Evolutionary conservation across 2,888 invertebrate species (phyloP).

Genomic region (Sesia apiformis): DNA sequence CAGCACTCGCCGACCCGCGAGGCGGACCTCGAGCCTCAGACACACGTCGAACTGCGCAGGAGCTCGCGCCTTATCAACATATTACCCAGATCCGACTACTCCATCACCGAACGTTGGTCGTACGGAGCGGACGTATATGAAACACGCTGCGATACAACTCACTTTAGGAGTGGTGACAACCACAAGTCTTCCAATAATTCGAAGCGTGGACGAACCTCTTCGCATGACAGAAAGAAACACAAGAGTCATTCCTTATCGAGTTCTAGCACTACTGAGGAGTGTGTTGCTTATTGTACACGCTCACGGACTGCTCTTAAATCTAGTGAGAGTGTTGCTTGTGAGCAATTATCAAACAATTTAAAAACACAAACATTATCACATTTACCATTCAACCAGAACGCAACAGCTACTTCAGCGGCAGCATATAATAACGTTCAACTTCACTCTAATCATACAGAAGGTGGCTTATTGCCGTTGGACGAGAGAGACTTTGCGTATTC

Average conservation of each 20-base stretch:
- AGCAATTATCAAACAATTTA: slow-evolving; percentile 25
- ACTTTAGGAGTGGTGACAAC: slow-evolving; percentile 46
- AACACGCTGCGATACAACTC: slow-evolving; percentile 55
- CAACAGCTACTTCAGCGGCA: slow-evolving; percentile 30
- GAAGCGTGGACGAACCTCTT: slow-evolving; percentile 52
- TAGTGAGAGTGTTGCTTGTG: slow-evolving; percentile 38
- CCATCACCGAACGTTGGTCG: slow-evolving; percentile 74
- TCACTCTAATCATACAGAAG: slow-evolving; percentile 40
- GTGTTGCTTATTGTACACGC: slow-evolving; percentile 64
- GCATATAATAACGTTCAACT: slow-evolving; percentile 5
- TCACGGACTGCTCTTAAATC: slow-evolving; percentile 65
- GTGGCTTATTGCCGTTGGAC: slow-evolving; percentile 63
- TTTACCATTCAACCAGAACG: slow-evolving; percentile 26
- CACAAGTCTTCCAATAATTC: slow-evolving; percentile 33
- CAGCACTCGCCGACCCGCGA: slow-evolving; percentile 39
- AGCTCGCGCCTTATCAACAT: slow-evolving; percentile 69
- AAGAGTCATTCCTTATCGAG: slow-evolving; percentile 36
- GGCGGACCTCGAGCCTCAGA: slow-evolving; percentile 53
- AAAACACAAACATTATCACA: slow-evolving; percentile 32
- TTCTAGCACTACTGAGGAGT: slow-evolving; percentile 43
- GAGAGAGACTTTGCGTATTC: slow-evolving; percentile 69
- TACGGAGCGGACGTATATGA: slow-evolving; percentile 72
- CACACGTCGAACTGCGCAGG: slow-evolving; percentile 49
- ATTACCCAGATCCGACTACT: slow-evolving; percentile 66
- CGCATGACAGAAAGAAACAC: slow-evolving; percentile 61